Conservation (phyloP, 2,888 invertebrate species). For the Erannis defoliaria region DNA sequence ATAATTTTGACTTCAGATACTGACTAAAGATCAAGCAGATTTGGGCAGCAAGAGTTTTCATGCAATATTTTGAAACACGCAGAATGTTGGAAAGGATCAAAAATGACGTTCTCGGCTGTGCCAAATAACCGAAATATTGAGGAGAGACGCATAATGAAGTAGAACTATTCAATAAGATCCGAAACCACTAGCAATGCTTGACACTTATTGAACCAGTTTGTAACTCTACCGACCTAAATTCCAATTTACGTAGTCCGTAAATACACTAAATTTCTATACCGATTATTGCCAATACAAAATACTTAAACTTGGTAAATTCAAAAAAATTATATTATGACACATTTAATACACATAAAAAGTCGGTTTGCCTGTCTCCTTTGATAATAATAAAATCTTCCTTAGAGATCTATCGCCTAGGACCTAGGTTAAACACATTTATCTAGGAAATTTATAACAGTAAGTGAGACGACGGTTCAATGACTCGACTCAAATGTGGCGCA, state of each 20-base stretch:
- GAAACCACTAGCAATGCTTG: conserved; percentile 12
- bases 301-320: no score
- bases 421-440: conserved; percentile 5
- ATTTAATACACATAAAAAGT: neutral
- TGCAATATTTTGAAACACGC: neutral
- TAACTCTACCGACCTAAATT: conserved; percentile 18
- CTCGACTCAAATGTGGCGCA: conserved; percentile 29
- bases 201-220: conserved; percentile 17
- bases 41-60: no score
- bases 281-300: no score
- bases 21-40: no score
- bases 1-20: no score
- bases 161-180: conserved; percentile 15
- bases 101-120: no score
- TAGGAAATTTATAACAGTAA: conserved; percentile 20
- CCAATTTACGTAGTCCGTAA: neutral
- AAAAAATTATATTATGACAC: no score
- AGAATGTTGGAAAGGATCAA: neutral
- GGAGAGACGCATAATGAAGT: conserved; percentile 11
- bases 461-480: conserved; percentile 27
- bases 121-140: conserved; percentile 5
- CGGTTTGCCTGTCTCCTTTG: no score
- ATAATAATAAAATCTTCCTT: neutral
- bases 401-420: neutral
- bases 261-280: neutral